phyloP scores from a whole-genome alignment of 2,113 vertebrate species.

The Pluvialis apricaria region DNA sequence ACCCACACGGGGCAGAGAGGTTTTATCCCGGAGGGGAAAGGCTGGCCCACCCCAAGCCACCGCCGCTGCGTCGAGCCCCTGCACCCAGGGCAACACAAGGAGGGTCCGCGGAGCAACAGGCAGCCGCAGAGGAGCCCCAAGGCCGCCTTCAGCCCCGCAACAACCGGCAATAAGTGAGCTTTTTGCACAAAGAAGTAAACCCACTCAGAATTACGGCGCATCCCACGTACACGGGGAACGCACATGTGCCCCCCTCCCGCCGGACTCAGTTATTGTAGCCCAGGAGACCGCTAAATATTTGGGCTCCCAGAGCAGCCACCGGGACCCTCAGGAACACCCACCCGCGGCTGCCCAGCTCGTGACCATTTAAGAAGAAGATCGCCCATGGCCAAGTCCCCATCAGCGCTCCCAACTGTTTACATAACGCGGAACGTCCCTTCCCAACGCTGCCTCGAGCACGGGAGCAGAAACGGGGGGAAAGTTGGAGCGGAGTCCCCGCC shows the following conservation, averaged over 20 bases:
- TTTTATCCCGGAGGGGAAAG: background rate
- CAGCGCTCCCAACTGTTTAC: background rate
- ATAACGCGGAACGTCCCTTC: background rate
- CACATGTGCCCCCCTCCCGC: background rate
- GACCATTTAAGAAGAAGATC: slow-evolving; percentile 11
- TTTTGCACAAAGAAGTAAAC: background rate
- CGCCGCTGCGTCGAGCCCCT: fast-evolving
- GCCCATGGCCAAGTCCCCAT: background rate
- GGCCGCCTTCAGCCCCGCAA: background rate
- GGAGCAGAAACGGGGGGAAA: background rate
- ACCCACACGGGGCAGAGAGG: background rate
- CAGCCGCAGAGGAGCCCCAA: fast-evolving
- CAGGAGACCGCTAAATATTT: slow-evolving; percentile 74
- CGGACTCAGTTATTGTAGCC: slow-evolving; percentile 53
- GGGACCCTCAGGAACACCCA: slow-evolving; percentile 21
- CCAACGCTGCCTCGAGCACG: background rate
- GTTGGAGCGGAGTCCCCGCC: background rate
- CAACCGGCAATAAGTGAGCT: background rate
- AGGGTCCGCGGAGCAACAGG: background rate
- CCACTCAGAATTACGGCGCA: background rate
- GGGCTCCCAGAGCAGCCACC: background rate
- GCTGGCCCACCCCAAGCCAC: fast-evolving
- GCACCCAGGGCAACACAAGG: fast-evolving
- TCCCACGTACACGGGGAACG: background rate
- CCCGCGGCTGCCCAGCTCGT: background rate